Evolutionary conservation across 2,888 invertebrate species (phyloP).

Genomic region (Orthonychiurus folsomi): DNA sequence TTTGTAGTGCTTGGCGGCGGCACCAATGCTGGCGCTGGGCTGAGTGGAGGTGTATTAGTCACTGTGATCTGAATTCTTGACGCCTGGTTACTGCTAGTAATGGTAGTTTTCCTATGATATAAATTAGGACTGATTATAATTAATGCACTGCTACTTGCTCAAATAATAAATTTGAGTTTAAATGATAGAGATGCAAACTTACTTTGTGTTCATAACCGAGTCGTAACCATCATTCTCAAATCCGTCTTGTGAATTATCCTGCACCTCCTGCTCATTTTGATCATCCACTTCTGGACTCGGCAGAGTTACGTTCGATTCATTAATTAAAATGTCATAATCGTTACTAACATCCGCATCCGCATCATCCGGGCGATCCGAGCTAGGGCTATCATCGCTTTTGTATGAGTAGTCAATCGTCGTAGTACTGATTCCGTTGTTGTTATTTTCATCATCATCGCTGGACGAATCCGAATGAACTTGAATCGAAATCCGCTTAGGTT

Average conservation of each 20-base stretch:
- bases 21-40: too few species aligned
- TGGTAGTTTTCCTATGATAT: too few species aligned
- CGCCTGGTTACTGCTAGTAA: too few species aligned
- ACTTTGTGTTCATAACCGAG: too few species aligned
- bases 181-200: too few species aligned
- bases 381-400: not conserved
- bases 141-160: too few species aligned
- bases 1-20: not conserved
- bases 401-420: not conserved
- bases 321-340: not conserved
- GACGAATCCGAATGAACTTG: not conserved
- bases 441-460: not conserved
- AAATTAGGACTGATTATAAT: too few species aligned
- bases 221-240: too few species aligned
- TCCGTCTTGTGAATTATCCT: too few species aligned
- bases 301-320: not conserved
- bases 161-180: too few species aligned
- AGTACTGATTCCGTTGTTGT: not conserved
- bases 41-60: not conserved
- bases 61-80: not conserved
- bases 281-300: conserved; percentile 9
- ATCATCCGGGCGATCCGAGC: not conserved
- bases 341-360: not conserved
- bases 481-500: not conserved
- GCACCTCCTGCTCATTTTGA: conserved; percentile 28